Conservation (phyloP, 2,888 invertebrate genomes). For the Heliconius charithonia region DNA sequence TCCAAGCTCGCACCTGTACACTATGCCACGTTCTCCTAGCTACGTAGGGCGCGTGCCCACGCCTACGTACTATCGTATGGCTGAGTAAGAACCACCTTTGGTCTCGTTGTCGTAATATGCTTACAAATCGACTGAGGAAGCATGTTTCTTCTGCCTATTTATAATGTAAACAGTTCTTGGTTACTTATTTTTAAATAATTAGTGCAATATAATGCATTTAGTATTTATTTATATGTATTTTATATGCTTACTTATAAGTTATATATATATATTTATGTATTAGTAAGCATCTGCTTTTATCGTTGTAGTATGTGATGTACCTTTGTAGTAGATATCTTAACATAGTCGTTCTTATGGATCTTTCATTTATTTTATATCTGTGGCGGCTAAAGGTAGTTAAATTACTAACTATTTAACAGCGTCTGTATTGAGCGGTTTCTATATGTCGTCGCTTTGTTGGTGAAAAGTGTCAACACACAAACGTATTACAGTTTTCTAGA, state of each 20-base stretch:
- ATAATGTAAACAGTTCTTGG: neutral
- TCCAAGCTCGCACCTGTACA: constrained; percentile 74
- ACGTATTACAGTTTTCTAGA: neutral
- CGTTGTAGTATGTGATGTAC: neutral
- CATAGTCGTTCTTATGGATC: neutral
- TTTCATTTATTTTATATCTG: neutral
- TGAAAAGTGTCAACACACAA: neutral
- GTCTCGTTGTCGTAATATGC: constrained; percentile 53
- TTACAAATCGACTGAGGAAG: constrained; percentile 8
- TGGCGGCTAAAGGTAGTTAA: neutral
- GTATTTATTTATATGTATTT: neutral
- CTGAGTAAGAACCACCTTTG: constrained; percentile 73
- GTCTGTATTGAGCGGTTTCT: neutral
- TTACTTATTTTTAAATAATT: neutral
- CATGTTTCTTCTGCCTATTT: constrained; percentile 1
- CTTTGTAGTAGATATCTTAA: neutral
- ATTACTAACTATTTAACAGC: neutral
- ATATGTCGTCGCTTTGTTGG: neutral
- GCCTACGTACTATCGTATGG: constrained; percentile 79
- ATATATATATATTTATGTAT: neutral
- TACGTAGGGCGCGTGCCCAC: constrained; percentile 79
- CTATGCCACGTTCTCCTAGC: constrained; percentile 72
- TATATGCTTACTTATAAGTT: neutral
- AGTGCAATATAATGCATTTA: neutral
- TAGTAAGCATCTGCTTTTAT: neutral